Percentiles rank a stretch among this genome's conserved stretches.
These are phyloP conservation scores for Nipponacmea schrenckii DNA, from an alignment of 2,888 invertebrate genomes.

Conservation along the genomic window DNA sequence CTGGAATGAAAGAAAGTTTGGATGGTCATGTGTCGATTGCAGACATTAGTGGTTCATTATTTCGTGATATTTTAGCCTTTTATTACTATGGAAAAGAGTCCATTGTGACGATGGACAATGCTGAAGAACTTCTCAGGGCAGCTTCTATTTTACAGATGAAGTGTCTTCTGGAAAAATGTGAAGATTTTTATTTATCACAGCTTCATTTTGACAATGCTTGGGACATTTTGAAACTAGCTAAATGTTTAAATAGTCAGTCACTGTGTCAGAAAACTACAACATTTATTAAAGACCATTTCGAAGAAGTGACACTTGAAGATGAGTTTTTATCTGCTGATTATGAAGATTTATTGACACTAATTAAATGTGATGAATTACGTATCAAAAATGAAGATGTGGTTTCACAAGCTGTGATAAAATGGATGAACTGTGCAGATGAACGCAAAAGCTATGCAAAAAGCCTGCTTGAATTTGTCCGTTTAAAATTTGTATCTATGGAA, in stretches of 20 bases:
- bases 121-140: constrained; percentile 76
- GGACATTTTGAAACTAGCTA: constrained; percentile 85
- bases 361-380: constrained; percentile 83
- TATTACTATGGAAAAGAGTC: constrained; percentile 36
- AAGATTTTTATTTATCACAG: constrained; percentile 77
- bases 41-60: constrained; percentile 32
- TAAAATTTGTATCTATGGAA: background rate
- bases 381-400: constrained; percentile 86
- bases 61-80: constrained; percentile 34
- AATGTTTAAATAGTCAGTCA: constrained; percentile 77
- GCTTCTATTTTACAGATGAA: constrained; percentile 87
- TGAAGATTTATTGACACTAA: constrained; percentile 79
- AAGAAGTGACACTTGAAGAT: constrained; percentile 32
- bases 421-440: constrained; percentile 73
- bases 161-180: constrained; percentile 82
- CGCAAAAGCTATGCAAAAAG: constrained; percentile 1
- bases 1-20: constrained; percentile 40
- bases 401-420: constrained; percentile 78
- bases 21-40: constrained; percentile 35
- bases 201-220: constrained; percentile 83
- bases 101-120: constrained; percentile 73
- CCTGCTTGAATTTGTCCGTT: background rate
- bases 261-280: constrained; percentile 77
- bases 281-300: constrained; percentile 73
- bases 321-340: constrained; percentile 73